Conservation (phyloP, 1,140 invertebrate genomes). For the Nephila pilipes region DNA sequence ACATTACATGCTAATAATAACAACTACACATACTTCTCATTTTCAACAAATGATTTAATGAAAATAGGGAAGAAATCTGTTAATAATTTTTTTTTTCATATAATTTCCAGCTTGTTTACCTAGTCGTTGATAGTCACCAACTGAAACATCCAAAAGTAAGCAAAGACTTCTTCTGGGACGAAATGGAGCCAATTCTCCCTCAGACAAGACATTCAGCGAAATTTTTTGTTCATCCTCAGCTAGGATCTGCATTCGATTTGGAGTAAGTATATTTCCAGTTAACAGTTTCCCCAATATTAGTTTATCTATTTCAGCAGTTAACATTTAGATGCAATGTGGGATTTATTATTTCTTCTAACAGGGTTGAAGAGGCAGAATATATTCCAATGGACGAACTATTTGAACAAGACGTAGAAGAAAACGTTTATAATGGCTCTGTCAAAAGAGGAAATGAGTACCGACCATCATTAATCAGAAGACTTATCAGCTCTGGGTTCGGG, state of each 20-base stretch:
- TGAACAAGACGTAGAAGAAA: constrained; percentile 57
- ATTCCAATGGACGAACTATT: constrained; percentile 54
- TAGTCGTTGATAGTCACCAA: constrained; percentile 75
- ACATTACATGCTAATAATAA: too few relatives aligned
- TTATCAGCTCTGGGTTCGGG: constrained; percentile 1
- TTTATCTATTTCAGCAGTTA: background rate
- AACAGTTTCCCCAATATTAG: background rate
- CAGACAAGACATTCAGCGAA: constrained; percentile 79
- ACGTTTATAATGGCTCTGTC: constrained; percentile 15
- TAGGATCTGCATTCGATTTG: constrained; percentile 78
- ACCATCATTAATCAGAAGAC: constrained; percentile 33
- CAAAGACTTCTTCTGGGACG: constrained; percentile 82
- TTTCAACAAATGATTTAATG: too few relatives aligned
- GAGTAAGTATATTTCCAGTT: constrained; percentile 39
- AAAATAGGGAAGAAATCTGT: too few relatives aligned
- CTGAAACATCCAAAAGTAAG: constrained; percentile 76
- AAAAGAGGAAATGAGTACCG: constrained; percentile 11
- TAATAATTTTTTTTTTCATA: background rate
- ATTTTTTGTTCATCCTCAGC: constrained; percentile 76
- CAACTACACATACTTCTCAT: too few relatives aligned
- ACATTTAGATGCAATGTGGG: background rate
- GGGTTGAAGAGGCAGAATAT: constrained; percentile 59
- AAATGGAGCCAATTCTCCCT: constrained; percentile 80
- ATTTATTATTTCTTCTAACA: background rate
- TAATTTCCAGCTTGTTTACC: constrained; percentile 56